These are phyloP conservation scores for Drosophila mercatorum DNA, from an alignment of 2,888 invertebrate species.

Conservation along the genomic window DNA sequence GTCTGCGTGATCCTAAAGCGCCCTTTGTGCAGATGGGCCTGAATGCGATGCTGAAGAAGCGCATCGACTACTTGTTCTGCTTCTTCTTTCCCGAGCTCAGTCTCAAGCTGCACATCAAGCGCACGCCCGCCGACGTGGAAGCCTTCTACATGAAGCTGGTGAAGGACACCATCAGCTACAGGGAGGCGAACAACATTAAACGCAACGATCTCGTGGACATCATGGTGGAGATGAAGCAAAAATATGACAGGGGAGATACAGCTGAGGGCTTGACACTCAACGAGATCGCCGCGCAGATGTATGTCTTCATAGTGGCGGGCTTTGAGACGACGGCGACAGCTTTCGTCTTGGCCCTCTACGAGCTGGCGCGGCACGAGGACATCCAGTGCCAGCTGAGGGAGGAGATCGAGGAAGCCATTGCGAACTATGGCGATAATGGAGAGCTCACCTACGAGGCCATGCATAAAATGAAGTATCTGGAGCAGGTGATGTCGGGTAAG, in stretches of 20 bases:
- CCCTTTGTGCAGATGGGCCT: conserved; percentile 82
- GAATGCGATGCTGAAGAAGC: conserved; percentile 54
- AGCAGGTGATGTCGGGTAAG: conserved; percentile 85
- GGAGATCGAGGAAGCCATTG: conserved; percentile 82
- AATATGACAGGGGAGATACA: conserved; percentile 60
- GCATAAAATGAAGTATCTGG: conserved; percentile 85
- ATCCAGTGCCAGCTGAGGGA: conserved; percentile 80
- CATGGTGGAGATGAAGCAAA: conserved; percentile 62
- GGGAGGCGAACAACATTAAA: conserved; percentile 80
- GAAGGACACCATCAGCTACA: conserved; percentile 59
- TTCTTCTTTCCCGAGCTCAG: conserved; percentile 68
- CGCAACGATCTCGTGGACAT: conserved; percentile 87
- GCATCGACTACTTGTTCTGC: conserved; percentile 46
- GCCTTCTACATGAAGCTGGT: conserved; percentile 84
- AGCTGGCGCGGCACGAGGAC: conserved; percentile 69
- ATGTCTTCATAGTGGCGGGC: conserved; percentile 85
- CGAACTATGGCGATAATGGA: conserved; percentile 65
- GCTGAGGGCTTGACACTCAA: conserved; percentile 75
- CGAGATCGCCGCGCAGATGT: conserved; percentile 81
- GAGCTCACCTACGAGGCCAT: conserved; percentile 82
- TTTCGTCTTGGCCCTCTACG: conserved; percentile 85
- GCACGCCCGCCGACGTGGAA: conserved; percentile 62
- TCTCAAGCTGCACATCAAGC: conserved; percentile 58
- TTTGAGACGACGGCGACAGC: conserved; percentile 88
- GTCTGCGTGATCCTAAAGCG: conserved; percentile 82